These are phyloP conservation scores for Pipistrellus pipistrellus DNA, from an alignment of 2,797 vertebrate genomes.

Conservation along the genomic window DNA sequence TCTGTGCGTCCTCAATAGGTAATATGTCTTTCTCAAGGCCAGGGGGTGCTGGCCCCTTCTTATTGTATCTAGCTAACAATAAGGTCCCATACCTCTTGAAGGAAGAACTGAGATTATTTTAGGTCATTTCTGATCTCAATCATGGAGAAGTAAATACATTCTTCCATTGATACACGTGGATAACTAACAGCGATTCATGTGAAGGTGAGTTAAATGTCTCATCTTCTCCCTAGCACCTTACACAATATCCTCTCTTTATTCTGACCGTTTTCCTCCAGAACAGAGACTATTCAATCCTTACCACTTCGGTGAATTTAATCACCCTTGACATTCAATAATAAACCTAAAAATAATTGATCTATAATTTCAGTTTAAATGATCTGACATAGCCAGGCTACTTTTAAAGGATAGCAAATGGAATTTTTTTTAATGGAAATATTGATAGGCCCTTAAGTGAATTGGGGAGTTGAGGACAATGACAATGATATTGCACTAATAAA, in stretches of 20 bases:
- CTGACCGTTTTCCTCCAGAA: constrained; percentile 66
- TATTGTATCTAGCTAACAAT: constrained; percentile 14
- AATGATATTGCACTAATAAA: constrained; percentile 85
- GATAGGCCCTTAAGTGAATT: constrained; percentile 81
- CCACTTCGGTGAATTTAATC: constrained; percentile 80
- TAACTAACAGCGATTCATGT: constrained; percentile 64
- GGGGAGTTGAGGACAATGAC: constrained; percentile 81
- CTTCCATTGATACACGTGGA: constrained; percentile 57
- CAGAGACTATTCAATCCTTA: constrained; percentile 66
- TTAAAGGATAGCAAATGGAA: constrained; percentile 81
- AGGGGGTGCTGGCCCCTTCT: neutral
- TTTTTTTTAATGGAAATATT: constrained; percentile 84
- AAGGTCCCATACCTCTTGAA: constrained; percentile 35
- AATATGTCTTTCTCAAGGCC: neutral
- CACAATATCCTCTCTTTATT: constrained; percentile 58
- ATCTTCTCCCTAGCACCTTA: constrained; percentile 34
- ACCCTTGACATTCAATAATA: constrained; percentile 82
- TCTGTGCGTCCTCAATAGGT: neutral
- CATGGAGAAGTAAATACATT: constrained; percentile 58
- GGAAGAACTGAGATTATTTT: constrained; percentile 61
- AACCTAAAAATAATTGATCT: constrained; percentile 85
- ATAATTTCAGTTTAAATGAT: constrained; percentile 82
- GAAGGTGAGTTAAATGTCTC: constrained; percentile 55
- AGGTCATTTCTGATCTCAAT: constrained; percentile 59
- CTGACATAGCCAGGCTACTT: constrained; percentile 82